These are phyloP conservation scores for Myripristis jacobus DNA, from an alignment of 2,797 vertebrate genomes.

Conservation along the genomic window DNA sequence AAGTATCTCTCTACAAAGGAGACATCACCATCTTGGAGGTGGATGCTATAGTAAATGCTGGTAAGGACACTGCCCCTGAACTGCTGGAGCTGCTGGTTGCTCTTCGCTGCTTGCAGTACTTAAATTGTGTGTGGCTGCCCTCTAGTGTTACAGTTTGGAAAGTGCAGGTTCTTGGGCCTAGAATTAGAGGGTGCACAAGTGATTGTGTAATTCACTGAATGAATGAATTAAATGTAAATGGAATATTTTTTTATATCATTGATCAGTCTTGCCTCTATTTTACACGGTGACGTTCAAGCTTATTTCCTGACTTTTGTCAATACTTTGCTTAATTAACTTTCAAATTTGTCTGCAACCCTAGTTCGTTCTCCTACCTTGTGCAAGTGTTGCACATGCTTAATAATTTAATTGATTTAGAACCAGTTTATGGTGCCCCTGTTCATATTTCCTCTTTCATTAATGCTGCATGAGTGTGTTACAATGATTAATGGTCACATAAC, in stretches of 20 bases:
- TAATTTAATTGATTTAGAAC: background rate
- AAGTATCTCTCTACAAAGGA: slow-evolving; percentile 96
- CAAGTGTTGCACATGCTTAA: background rate
- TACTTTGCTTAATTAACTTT: background rate
- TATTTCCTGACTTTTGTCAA: background rate
- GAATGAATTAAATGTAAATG: slow-evolving; percentile 8
- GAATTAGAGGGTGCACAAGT: background rate
- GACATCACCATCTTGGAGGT: slow-evolving; percentile 96
- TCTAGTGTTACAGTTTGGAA: slow-evolving; percentile 72
- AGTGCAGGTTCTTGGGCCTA: slow-evolving; percentile 22
- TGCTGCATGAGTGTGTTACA: background rate
- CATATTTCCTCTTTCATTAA: background rate
- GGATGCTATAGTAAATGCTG: slow-evolving; percentile 98
- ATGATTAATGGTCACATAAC: background rate
- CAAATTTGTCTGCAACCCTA: background rate
- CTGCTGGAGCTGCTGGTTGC: slow-evolving; percentile 8
- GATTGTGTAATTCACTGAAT: background rate
- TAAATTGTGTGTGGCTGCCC: slow-evolving; percentile 69
- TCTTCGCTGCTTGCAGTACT: slow-evolving; percentile 2
- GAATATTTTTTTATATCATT: background rate
- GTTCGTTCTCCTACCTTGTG: background rate
- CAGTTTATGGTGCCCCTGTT: background rate
- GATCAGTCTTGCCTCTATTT: background rate
- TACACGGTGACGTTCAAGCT: background rate
- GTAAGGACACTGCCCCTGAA: slow-evolving; percentile 81